Percentiles rank a stretch among this genome's conserved stretches.
These are phyloP conservation scores for Drosophila sucinea DNA, from an alignment of 1,140 invertebrate genomes.

Conservation along the genomic window DNA sequence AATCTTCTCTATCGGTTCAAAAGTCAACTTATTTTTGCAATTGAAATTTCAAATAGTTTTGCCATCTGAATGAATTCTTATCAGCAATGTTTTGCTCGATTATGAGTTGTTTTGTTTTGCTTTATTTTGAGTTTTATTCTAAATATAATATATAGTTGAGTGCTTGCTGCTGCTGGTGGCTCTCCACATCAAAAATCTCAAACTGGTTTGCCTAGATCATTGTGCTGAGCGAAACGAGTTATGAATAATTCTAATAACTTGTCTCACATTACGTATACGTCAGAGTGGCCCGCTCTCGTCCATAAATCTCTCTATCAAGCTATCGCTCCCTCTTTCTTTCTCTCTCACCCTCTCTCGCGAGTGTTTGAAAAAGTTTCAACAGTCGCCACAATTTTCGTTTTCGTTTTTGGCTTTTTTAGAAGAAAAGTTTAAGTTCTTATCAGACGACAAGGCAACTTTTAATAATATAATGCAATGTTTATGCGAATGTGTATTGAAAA, in stretches of 20 bases:
- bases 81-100: slow-evolving; percentile 38
- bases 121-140: slow-evolving; percentile 19
- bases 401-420: slow-evolving; percentile 24
- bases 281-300: background rate
- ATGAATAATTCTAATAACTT: slow-evolving; percentile 8
- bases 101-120: background rate
- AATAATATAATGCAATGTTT: slow-evolving; percentile 63
- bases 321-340: background rate
- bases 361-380: slow-evolving; percentile 3
- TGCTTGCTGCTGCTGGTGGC: background rate
- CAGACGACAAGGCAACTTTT: slow-evolving; percentile 54
- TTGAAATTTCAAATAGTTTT: background rate
- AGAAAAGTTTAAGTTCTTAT: slow-evolving; percentile 44
- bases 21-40: slow-evolving; percentile 7
- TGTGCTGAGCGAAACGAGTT: slow-evolving; percentile 6
- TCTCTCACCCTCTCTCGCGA: background rate
- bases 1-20: slow-evolving; percentile 19
- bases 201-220: slow-evolving; percentile 18
- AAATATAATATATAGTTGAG: background rate
- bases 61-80: slow-evolving; percentile 21
- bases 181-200: background rate
- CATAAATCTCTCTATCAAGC: too few species aligned
- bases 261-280: slow-evolving; percentile 11
- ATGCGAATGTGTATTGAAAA: slow-evolving; percentile 40
- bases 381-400: slow-evolving; percentile 15